Evolutionary conservation across 92 coral and sea anemone genomes (phyloP), one percentile per base, ranked within the genome.

Genomic region (Palythoa grandis): DNA sequence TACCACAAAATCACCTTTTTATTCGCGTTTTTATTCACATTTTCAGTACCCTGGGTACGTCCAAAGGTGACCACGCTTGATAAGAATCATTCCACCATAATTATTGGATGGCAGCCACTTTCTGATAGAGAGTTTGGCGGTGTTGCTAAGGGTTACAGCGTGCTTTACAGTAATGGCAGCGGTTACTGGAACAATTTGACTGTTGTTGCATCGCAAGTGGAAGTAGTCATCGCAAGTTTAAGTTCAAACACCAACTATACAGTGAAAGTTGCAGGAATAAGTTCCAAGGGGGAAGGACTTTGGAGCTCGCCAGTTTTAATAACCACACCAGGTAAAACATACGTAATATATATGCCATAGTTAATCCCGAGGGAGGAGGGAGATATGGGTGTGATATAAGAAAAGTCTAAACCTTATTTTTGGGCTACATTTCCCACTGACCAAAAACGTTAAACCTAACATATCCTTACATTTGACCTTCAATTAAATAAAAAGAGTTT

Each of bases 211-310:
- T 23, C 85, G 40, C 85, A 65, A 52, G 63, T 43, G 75, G 74
- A 80, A 52, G 7, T 80, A 3, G 57, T 66, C 43, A 23, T 80
- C 12, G 20, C 60, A 43, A 74, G 63, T 23, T 61, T 80, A 39
- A 22, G 47, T 37, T 25, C 58, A 19, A 23, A 65, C 75, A 80
- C 85, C 61, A 80, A 80, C 25, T 80, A 80, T 58, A 58, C 85
- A 47, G 74, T 80, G 13, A 70, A 66, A 23, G 74, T 80, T 22
- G 85, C 85, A 40, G 85, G 74, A 17, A 80, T 80, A 40, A 80
- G 74, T 22, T 65, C 85, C 16, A 47, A 80, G 39, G 85, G 85
- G 47, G 85, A 65, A 80, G 85, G 85, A 80, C 10, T 80, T 14
- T 70, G 85, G 37, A 80, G 85, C 73, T 40, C 11, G 61, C 63